Evolutionary conservation across 2,888 invertebrate genomes (phyloP).

Genomic region (Aphrophora alni): DNA sequence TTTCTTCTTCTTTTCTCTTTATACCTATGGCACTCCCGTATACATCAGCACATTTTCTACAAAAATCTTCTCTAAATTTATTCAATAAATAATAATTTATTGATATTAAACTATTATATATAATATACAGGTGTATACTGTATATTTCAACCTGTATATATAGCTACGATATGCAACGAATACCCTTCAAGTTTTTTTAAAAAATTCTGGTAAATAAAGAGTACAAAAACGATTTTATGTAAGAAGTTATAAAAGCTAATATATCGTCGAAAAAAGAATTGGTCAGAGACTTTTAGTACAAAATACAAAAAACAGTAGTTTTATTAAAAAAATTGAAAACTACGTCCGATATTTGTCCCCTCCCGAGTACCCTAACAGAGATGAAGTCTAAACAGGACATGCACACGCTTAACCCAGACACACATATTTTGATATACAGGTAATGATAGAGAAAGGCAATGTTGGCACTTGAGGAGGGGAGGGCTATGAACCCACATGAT

Average conservation of each 20-base stretch:
- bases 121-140: not conserved
- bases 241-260: not conserved
- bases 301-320: conserved; percentile 3
- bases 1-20: not conserved
- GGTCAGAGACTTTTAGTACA: not conserved
- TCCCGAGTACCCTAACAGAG: not conserved
- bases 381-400: not conserved
- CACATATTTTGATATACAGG: not conserved
- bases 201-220: not conserved
- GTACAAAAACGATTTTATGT: not conserved
- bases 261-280: not conserved
- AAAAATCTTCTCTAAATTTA: not conserved
- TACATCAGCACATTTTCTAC: not conserved
- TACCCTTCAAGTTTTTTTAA: not conserved
- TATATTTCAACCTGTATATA: not conserved
- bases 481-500: conserved; percentile 48
- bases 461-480: conserved; percentile 45
- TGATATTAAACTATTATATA: not conserved
- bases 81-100: not conserved
- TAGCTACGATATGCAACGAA: not conserved
- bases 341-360: not conserved
- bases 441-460: conserved; percentile 44
- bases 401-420: not conserved
- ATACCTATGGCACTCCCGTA: not conserved
- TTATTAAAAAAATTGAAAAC: not conserved